Evolutionary conservation across 2,888 invertebrate species (phyloP), one percentile per base, ranked within the genome.

Genomic region (Leptinotarsa rubiginosa): DNA sequence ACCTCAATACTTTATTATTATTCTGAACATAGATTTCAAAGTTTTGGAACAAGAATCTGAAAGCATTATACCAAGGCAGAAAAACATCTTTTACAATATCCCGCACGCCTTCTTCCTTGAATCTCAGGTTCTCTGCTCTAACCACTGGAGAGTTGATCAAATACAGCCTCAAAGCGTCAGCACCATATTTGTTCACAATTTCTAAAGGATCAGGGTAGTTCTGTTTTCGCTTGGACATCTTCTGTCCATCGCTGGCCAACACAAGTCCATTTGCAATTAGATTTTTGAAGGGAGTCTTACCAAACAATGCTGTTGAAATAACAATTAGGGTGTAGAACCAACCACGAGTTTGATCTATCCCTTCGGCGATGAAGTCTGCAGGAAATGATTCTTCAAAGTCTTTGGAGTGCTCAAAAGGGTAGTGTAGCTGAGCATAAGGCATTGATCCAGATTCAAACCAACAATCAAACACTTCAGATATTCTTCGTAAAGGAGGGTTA

Each of bases 401-500:
- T 84, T 95, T 95, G 80, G 91, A 91, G 83, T 95, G 94, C 87
- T 98, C 97, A 87, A 99, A 99, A 0, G 99, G 99, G 87, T 96
- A 99, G 88, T 98, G 98, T 82, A 93, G 91, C 86, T 98, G 97
- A 0, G 97, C 99, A 85, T 98, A 99, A 0, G 99, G 99, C 99
- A 99, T 99, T 22, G 97, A 97, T 4, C 99, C 99, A 0, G 98
- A 98, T 87, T 99, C 99, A 88, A 99, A 99, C 99, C 99, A 99
- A 87, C 99, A 99, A 88, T 99, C 99, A 88, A 99, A 99, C 0
- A 99, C 99, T 88, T 99, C 98, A 0, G 93, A 86, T 4, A 99
- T 93, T 71, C 99, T 91, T 77, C 91, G 92, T 47, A 99, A 88
- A 15, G 95, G 95, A 4, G 97, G 96, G 74, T 93, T 91, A 77